Percentiles rank a stretch among this genome's conserved stretches.
Conservation (phyloP, 2,888 invertebrate species). For the Autographa pulchrina region DNA sequence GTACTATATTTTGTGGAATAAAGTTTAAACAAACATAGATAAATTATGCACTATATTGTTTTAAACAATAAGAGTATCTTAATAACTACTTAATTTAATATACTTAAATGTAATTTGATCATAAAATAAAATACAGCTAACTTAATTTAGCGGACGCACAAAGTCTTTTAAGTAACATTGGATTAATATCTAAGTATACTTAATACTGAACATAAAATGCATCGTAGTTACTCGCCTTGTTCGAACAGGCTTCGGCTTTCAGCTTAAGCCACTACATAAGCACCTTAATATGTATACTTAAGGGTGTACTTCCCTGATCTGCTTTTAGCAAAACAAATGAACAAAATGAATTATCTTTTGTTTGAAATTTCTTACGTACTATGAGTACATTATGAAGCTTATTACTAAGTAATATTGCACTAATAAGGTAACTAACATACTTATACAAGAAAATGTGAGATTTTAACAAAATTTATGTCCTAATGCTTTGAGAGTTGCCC, state of each 20-base stretch:
- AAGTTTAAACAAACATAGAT: background rate
- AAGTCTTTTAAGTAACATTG: background rate
- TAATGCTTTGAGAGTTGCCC: background rate
- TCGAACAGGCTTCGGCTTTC: background rate
- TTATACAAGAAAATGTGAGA: background rate
- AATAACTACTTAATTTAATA: background rate
- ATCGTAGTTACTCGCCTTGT: background rate
- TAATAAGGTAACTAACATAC: background rate
- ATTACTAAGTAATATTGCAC: background rate
- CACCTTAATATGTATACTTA: background rate
- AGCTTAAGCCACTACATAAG: constrained; percentile 1
- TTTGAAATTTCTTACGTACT: constrained; percentile 2
- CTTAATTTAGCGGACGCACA: background rate
- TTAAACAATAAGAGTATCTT: background rate
- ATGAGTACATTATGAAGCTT: background rate
- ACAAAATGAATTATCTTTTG: background rate
- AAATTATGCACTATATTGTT: background rate
- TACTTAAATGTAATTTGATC: background rate
- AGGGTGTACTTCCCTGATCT: background rate
- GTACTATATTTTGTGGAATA: background rate
- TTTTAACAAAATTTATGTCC: background rate
- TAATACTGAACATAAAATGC: constrained; percentile 38
- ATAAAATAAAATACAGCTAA: background rate
- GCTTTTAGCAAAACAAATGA: constrained; percentile 4
- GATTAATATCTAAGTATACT: constrained; percentile 11